These are phyloP conservation scores for Drosophila phalerata DNA, from an alignment of 2,888 invertebrate genomes.

Conservation along the genomic window DNA sequence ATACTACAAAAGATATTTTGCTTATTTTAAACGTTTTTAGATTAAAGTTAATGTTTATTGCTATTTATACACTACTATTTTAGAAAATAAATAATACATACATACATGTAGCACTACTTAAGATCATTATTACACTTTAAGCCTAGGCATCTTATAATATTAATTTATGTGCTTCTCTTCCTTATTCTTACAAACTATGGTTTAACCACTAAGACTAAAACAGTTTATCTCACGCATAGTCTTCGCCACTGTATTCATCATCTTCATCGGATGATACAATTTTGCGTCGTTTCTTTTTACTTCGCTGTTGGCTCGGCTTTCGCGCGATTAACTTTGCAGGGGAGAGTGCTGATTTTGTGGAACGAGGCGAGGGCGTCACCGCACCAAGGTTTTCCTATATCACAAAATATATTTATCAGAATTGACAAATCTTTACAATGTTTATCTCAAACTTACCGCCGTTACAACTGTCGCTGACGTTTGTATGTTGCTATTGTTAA, in stretches of 20 bases:
- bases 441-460: constrained; percentile 35
- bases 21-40: constrained; percentile 27
- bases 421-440: background rate
- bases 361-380: constrained; percentile 40
- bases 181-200: constrained; percentile 29
- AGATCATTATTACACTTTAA: constrained; percentile 41
- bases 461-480: constrained; percentile 18
- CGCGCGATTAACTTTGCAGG: constrained; percentile 56
- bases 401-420: background rate
- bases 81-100: constrained; percentile 60
- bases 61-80: constrained; percentile 44
- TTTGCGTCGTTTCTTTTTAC: constrained; percentile 86
- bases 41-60: constrained; percentile 40
- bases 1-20: constrained; percentile 39
- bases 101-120: constrained; percentile 50
- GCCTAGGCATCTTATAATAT: constrained; percentile 27
- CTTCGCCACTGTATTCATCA: constrained; percentile 88
- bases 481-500: constrained; percentile 42
- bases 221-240: constrained; percentile 81
- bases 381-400: constrained; percentile 44
- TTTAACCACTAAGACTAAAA: constrained; percentile 41
- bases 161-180: constrained; percentile 18
- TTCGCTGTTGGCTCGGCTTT: constrained; percentile 72
- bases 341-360: constrained; percentile 43
- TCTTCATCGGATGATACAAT: constrained; percentile 87